These are phyloP conservation scores for Prietella phreatophila DNA, from an alignment of 2,113 vertebrate species.

Conservation along the genomic window DNA sequence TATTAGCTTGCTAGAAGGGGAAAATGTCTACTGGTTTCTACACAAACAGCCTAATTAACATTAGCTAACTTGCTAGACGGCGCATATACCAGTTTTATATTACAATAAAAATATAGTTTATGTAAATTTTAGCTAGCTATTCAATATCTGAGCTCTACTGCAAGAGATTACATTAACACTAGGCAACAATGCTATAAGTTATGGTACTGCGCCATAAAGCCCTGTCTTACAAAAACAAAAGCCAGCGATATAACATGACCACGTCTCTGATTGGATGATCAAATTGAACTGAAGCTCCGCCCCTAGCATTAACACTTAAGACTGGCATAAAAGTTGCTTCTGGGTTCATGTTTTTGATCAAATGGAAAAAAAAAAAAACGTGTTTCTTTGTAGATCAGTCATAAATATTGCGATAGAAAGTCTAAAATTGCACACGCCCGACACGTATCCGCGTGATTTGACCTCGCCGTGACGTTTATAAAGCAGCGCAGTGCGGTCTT, in stretches of 20 bases:
- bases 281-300: not conserved
- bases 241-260: not conserved
- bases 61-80: not conserved
- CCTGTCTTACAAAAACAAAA: not conserved
- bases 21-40: not conserved
- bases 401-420: not conserved
- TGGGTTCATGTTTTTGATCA: not conserved
- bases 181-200: not conserved
- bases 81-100: not conserved
- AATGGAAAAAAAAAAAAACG: not conserved
- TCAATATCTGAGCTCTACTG: not conserved
- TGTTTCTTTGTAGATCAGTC: not conserved
- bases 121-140: not conserved
- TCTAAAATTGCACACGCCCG: not conserved
- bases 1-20: not conserved
- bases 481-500: slow-evolving; percentile 92
- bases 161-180: not conserved
- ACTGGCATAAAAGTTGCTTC: not conserved
- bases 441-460: slow-evolving; percentile 58
- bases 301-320: not conserved
- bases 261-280: not conserved
- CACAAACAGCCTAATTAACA: not conserved
- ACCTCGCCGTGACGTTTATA: slow-evolving; percentile 88
- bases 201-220: not conserved
- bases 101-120: not conserved